Conservation (phyloP, 2,888 invertebrate genomes). For the Anagyrus pseudococci region DNA sequence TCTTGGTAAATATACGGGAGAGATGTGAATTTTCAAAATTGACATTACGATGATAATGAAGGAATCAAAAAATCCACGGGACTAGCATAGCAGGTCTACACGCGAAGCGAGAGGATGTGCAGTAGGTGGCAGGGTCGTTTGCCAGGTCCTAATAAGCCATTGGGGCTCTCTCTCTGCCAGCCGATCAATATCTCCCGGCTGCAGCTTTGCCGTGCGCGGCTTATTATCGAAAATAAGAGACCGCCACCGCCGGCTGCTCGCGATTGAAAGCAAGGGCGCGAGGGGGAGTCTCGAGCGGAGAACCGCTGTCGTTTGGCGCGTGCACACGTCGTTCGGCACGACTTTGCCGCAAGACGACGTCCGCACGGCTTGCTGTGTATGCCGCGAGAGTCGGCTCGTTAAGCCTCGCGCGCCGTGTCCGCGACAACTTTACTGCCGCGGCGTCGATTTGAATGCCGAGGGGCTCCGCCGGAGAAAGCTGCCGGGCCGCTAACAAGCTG, state of each 20-base stretch:
- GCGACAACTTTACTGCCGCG: constrained; percentile 31
- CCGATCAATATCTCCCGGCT: not conserved
- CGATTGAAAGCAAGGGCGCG: no score
- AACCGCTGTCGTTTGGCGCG: not conserved
- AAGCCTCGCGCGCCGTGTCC: constrained; percentile 27
- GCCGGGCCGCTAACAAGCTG: constrained; percentile 31
- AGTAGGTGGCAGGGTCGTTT: no score
- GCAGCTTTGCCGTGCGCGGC: not conserved
- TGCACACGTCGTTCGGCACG: constrained; percentile 27
- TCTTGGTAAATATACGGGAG: no score
- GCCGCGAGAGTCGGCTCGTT: constrained; percentile 37
- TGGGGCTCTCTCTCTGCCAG: no score
- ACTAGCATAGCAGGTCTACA: no score
- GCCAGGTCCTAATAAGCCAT: no score
- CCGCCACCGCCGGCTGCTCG: no score
- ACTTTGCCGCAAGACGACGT: constrained; percentile 21
- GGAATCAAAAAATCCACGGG: no score
- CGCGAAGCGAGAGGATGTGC: no score
- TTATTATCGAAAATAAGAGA: constrained; percentile 17
- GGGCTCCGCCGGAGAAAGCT: constrained; percentile 6
- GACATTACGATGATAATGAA: no score
- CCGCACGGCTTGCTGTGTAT: no score
- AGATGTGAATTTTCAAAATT: no score
- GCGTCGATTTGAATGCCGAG: constrained; percentile 25
- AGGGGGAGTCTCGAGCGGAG: not conserved